phyloP scores from a whole-genome alignment of 2,113 vertebrate species.

The Ursus arctos region DNA sequence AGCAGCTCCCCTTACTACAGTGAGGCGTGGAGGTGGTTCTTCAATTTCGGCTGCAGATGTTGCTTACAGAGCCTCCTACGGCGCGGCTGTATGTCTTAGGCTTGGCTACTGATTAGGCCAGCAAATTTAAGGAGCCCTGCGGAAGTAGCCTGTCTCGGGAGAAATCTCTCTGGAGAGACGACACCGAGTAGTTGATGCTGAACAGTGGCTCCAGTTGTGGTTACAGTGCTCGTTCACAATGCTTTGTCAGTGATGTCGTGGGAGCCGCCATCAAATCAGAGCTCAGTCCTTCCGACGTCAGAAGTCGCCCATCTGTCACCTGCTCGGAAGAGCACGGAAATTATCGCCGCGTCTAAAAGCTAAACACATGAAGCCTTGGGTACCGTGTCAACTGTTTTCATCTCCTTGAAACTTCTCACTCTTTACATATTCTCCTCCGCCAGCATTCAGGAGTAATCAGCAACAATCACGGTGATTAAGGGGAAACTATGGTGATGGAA shows the following conservation, averaged over 20 bases:
- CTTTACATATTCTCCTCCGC: not conserved
- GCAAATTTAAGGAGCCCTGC: not conserved
- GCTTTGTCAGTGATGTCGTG: not conserved
- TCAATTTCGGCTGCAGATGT: not conserved
- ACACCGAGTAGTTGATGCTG: not conserved
- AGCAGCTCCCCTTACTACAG: not conserved
- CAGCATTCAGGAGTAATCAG: constrained; percentile 42
- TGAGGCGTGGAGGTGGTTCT: not conserved
- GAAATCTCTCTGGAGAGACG: not conserved
- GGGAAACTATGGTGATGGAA: constrained; percentile 5
- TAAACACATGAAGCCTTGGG: not conserved
- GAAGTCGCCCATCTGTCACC: constrained; percentile 73
- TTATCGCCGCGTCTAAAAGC: constrained; percentile 18
- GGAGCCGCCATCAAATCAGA: not conserved
- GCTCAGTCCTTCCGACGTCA: constrained; percentile 15
- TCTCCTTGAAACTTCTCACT: constrained; percentile 17
- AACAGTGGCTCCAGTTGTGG: not conserved
- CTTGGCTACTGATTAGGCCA: not conserved
- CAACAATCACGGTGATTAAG: constrained; percentile 57
- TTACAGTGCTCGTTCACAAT: not conserved
- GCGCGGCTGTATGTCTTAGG: not conserved
- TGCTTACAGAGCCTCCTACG: not conserved
- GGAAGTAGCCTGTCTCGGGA: constrained; percentile 5
- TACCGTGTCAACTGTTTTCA: constrained; percentile 16
- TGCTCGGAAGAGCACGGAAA: constrained; percentile 54